A percentile compares a stretch with the other conserved stretches of the same genome.
Conservation (phyloP, 2,797 vertebrate species). For the Acrocephalus scirpaceus region DNA sequence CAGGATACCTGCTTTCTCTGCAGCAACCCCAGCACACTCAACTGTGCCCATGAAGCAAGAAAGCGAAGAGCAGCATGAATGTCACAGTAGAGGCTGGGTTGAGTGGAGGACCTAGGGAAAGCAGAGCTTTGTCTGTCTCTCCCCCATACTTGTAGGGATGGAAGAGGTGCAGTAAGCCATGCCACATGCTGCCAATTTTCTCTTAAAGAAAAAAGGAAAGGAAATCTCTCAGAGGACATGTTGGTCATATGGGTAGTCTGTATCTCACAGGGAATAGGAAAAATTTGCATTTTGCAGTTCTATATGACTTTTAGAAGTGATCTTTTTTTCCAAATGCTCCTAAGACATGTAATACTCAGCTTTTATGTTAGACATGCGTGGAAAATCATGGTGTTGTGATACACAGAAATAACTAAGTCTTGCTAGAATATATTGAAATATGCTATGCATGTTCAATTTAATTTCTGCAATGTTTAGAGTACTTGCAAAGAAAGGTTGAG, state of each 20-base stretch:
- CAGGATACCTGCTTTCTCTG: not conserved
- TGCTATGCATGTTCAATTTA: not conserved
- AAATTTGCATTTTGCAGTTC: not conserved
- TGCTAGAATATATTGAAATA: not conserved
- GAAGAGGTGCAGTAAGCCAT: not conserved
- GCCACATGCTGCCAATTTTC: not conserved
- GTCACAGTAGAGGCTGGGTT: not conserved
- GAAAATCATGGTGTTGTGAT: not conserved
- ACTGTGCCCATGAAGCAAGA: not conserved
- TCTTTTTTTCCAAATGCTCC: not conserved
- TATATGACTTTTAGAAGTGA: not conserved
- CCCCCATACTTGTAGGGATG: accelerated
- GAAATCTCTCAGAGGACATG: not conserved
- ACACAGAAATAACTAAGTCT: not conserved
- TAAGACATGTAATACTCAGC: not conserved
- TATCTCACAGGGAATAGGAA: not conserved
- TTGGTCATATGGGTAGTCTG: not conserved
- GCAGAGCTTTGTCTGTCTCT: not conserved
- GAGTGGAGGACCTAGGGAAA: not conserved
- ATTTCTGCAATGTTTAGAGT: not conserved
- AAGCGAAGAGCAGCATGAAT: not conserved
- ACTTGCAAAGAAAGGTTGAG: not conserved
- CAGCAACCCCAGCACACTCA: not conserved
- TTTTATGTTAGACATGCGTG: not conserved
- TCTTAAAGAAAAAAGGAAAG: not conserved